These are phyloP conservation scores for Opisthograptis luteolata DNA, from an alignment of 2,888 invertebrate species.

Conservation along the genomic window DNA sequence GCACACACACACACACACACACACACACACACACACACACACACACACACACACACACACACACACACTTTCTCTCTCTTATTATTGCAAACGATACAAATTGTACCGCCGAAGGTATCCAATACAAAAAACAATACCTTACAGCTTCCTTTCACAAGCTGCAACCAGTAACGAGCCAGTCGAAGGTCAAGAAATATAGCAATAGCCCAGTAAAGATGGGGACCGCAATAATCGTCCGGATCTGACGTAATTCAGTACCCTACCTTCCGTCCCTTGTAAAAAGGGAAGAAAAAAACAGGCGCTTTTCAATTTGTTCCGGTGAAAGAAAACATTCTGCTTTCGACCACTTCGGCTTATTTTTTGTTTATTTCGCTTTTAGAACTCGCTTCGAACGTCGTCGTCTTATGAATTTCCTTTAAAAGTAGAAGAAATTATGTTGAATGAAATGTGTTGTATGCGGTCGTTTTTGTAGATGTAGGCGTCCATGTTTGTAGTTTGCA, in stretches of 20 bases:
- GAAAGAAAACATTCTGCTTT: conserved; percentile 63
- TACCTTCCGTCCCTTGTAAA: conserved; percentile 49
- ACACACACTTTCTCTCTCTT: not conserved
- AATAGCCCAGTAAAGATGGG: conserved; percentile 28
- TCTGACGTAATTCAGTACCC: conserved; percentile 51
- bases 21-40: too few relatives aligned
- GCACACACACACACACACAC: too few relatives aligned
- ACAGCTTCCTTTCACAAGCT: conserved; percentile 9
- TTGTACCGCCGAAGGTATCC: not conserved
- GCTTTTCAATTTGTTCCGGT: conserved; percentile 65
- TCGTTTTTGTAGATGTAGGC: too few relatives aligned
- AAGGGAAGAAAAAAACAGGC: conserved; percentile 39
- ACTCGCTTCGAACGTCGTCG: conserved; percentile 9
- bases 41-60: too few relatives aligned
- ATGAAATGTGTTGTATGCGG: conserved; percentile 1
- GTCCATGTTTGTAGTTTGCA: too few relatives aligned
- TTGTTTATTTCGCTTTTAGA: conserved; percentile 45
- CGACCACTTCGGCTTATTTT: conserved; percentile 49
- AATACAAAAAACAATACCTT: conserved; percentile 10
- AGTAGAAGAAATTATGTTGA: too few relatives aligned
- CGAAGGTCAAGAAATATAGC: conserved; percentile 24
- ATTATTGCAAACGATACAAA: not conserved
- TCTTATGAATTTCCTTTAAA: conserved; percentile 14
- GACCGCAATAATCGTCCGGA: conserved; percentile 46
- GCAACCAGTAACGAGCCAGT: conserved; percentile 11